A percentile compares a stretch with the other conserved stretches of the same genome.
These are phyloP conservation scores for Panurus biarmicus DNA, from an alignment of 2,113 vertebrate species.

Conservation along the genomic window DNA sequence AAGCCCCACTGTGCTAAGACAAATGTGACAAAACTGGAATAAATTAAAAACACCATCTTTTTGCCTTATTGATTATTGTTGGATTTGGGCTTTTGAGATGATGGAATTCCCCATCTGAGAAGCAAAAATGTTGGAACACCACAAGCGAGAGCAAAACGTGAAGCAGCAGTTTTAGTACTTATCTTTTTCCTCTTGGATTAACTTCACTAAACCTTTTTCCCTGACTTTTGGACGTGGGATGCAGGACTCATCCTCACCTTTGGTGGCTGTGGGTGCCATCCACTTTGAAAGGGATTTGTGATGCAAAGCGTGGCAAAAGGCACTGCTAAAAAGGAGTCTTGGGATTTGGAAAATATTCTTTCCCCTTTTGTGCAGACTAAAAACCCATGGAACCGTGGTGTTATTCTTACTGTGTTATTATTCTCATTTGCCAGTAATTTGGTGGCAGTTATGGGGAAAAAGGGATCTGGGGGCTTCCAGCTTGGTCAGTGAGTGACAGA, in stretches of 20 bases:
- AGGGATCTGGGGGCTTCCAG: neutral
- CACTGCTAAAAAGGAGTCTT: neutral
- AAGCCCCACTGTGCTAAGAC: neutral
- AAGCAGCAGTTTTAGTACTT: neutral
- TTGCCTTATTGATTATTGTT: neutral
- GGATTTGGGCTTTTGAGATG: neutral
- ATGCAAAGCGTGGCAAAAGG: neutral
- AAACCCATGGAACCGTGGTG: neutral
- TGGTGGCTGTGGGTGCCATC: neutral
- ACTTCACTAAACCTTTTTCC: neutral
- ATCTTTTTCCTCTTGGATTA: neutral
- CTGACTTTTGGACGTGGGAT: accelerated
- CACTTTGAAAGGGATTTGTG: neutral
- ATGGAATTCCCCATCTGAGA: neutral
- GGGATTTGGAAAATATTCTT: neutral
- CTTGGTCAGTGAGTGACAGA: neutral
- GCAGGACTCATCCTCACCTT: neutral
- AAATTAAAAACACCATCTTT: neutral
- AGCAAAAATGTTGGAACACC: neutral
- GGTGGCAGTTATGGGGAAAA: neutral
- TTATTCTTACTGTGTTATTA: neutral
- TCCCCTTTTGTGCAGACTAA: neutral
- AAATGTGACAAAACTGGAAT: neutral
- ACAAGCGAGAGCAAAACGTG: neutral
- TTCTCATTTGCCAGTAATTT: neutral